Percentiles rank a stretch among this genome's conserved stretches.
These are phyloP conservation scores for Otocyon megalotis DNA, from an alignment of 2,113 vertebrate genomes.

Conservation along the genomic window DNA sequence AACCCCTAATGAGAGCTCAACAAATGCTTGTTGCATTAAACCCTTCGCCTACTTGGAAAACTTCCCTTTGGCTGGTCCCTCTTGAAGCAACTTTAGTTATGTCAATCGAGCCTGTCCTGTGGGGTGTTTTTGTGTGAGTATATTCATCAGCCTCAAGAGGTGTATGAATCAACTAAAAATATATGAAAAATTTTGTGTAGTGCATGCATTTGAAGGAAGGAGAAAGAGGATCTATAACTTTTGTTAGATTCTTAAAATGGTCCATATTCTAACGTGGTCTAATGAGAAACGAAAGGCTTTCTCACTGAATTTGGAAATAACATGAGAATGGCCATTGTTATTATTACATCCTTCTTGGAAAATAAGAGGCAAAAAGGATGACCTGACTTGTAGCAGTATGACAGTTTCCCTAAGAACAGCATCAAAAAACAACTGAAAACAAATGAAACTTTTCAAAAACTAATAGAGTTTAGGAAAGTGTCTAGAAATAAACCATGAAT, in stretches of 20 bases:
- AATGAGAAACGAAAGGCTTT: not conserved
- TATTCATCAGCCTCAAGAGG: not conserved
- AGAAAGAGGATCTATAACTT: not conserved
- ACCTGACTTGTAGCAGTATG: not conserved
- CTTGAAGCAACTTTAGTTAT: conserved; percentile 49
- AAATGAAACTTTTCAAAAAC: conserved; percentile 14
- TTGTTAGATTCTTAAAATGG: conserved; percentile 41
- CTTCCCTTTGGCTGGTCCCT: conserved; percentile 56
- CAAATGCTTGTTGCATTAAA: conserved; percentile 62
- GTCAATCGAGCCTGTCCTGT: not conserved
- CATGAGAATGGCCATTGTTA: not conserved
- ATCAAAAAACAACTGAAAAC: not conserved
- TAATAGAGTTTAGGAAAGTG: conserved; percentile 22
- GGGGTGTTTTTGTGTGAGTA: conserved; percentile 34
- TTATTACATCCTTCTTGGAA: not conserved
- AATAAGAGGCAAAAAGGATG: conserved; percentile 16
- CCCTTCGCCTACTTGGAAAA: conserved; percentile 72
- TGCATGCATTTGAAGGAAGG: not conserved
- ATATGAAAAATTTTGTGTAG: conserved; percentile 25
- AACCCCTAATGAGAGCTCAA: conserved; percentile 62
- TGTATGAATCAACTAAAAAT: conserved; percentile 54
- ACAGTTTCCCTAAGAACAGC: not conserved
- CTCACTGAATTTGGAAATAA: conserved; percentile 41
- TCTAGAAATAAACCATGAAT: conserved; percentile 39
- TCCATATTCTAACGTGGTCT: not conserved